Evolutionary conservation across 2,888 invertebrate species (phyloP), one percentile per base, ranked within the genome.

Genomic region (Ernsta delagoae): DNA sequence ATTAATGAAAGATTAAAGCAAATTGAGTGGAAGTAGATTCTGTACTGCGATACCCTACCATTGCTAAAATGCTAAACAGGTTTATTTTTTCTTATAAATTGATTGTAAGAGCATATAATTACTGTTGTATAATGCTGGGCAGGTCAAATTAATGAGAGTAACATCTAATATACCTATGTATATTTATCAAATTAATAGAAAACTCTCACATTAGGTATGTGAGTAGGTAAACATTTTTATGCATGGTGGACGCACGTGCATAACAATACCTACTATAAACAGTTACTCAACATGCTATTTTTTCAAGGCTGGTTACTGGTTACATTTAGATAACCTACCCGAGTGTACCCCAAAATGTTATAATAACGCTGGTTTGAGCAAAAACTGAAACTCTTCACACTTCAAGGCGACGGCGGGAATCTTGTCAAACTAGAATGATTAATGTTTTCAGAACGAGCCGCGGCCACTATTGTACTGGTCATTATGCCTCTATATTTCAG

Each of bases 401-500:
- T 50, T 50, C 8, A 50, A 50, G 50, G 16, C 50, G 50, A 12
- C 7, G 50, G 50, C 50, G 50, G 50, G 50, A 16, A 50, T 50
- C 50, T 50, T 53, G 50, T 53, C 50, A 53, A 53, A 24, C 50
- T 24, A 9, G 50, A 53, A 53, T 53, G 50, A 53, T 53, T 53
- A 53, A 53, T 53, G 24, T 53, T 16, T 53, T 53, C 50, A 24
- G 16, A 53, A 24, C 50, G 50, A 53, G 50, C 50, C 9, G 3
- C 24, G 50, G 24, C 50, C 50, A 53, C 50, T 24, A 53, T 53
- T 53, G 24, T 53, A 53, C 50, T 24, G 48, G 48, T 12, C 48
- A 48, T 48, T 48, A 48, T 48, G 48, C 50, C 50, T 50, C 50
- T 50, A 7, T 7, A 50, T 50, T 50, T 16, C 50, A 50, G 50